A percentile compares a stretch with the other conserved stretches of the same genome.
phyloP scores from a whole-genome alignment of 2,797 vertebrate genomes.

The Rhinoraja longicauda region DNA sequence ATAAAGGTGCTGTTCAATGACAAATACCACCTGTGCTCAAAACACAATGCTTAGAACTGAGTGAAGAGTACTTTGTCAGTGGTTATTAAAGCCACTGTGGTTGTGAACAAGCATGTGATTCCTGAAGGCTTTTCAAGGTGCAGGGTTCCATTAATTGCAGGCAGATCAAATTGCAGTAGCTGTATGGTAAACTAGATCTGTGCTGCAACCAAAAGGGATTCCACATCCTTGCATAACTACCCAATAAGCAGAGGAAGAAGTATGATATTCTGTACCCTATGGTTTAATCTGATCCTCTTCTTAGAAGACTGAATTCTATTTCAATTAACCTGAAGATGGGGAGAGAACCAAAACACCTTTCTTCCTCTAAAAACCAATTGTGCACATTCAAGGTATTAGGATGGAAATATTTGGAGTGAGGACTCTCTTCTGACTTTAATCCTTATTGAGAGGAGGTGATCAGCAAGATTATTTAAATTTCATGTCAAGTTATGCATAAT shows the following conservation, averaged over 20 bases:
- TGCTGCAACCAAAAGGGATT: too few relatives aligned
- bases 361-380: neutral
- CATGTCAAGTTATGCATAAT: neutral
- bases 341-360: neutral
- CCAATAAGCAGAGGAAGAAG: neutral
- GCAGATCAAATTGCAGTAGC: neutral
- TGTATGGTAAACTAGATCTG: too few relatives aligned
- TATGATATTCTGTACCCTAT: neutral
- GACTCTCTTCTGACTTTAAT: neutral
- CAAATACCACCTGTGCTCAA: too few relatives aligned
- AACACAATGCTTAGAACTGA: too few relatives aligned
- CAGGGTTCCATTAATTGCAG: neutral
- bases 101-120: neutral
- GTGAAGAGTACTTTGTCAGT: too few relatives aligned
- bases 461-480: neutral
- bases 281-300: neutral
- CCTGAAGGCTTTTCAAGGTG: neutral
- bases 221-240: neutral
- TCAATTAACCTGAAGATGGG: neutral
- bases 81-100: too few relatives aligned
- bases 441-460: neutral
- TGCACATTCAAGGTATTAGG: neutral
- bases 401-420: too few relatives aligned
- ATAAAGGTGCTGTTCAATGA: too few relatives aligned
- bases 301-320: neutral